Percentiles rank a stretch among this genome's conserved stretches.
phyloP scores from a whole-genome alignment of 53 echinoderm and acorn worm species.

The Actinopyga echinites region DNA sequence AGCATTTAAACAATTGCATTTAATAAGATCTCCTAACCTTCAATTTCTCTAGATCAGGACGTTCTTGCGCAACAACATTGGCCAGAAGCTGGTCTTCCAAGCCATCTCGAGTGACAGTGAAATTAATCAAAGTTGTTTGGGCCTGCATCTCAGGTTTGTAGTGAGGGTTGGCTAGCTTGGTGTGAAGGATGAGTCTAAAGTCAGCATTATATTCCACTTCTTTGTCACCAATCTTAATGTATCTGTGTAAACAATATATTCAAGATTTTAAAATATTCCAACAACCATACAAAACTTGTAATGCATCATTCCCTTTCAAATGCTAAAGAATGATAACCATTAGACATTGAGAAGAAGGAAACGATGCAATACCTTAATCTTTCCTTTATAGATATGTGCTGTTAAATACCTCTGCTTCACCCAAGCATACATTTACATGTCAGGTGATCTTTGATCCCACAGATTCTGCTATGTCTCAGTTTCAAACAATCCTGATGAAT shows the following conservation, averaged over 20 bases:
- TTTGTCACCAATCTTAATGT: constrained; percentile 99
- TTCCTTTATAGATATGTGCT: too few relatives aligned
- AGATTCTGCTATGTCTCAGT: too few relatives aligned
- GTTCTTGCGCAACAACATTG: constrained; percentile 91
- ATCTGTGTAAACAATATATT: constrained; percentile 45
- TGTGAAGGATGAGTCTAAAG: constrained; percentile 96
- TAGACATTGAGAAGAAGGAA: too few relatives aligned
- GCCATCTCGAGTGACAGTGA: constrained; percentile 97
- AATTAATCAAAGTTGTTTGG: constrained; percentile 98
- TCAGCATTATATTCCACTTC: constrained; percentile 96
- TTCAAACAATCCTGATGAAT: too few relatives aligned
- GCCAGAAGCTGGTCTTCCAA: constrained; percentile 98
- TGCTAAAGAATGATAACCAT: background rate
- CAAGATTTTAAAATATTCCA: background rate
- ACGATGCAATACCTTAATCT: too few relatives aligned
- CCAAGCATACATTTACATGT: too few relatives aligned
- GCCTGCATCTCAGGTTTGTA: constrained; percentile 99
- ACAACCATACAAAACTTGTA: background rate
- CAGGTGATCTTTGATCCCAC: too few relatives aligned
- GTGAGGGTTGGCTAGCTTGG: constrained; percentile 98
- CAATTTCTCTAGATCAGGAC: constrained; percentile 92
- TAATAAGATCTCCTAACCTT: constrained; percentile 53
- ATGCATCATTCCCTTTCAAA: background rate
- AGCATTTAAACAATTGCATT: too few relatives aligned
- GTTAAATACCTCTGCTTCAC: too few relatives aligned